A percentile compares a stretch with the other conserved stretches of the same genome.
These are phyloP conservation scores for Aplysia californica DNA, from an alignment of 1,140 invertebrate genomes.

Conservation along the genomic window DNA sequence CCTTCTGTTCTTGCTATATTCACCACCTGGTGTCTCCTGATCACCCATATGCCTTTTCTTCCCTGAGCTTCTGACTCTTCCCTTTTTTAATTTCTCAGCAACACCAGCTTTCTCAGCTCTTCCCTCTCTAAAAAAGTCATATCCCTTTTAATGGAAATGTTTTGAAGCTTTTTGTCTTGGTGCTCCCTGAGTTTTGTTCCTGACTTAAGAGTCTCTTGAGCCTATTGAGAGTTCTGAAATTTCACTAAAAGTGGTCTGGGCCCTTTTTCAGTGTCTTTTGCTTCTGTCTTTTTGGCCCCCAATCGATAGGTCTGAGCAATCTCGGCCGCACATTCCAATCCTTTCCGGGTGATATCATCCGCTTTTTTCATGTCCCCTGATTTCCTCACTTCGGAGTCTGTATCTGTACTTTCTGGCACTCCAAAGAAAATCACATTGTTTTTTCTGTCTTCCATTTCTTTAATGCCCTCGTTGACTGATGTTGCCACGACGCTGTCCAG, in stretches of 20 bases:
- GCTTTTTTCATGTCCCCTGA: background rate
- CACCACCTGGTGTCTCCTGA: no score
- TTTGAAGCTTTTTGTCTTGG: no score
- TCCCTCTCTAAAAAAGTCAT: no score
- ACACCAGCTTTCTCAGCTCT: no score
- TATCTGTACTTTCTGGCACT: background rate
- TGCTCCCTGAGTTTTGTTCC: no score
- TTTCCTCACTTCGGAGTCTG: background rate
- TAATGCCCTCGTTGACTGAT: background rate
- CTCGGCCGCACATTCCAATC: background rate
- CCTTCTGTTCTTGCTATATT: no score
- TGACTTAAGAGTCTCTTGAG: no score
- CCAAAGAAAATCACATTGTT: background rate
- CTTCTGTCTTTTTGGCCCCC: background rate
- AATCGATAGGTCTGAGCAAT: background rate
- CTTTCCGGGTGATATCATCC: background rate
- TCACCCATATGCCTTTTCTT: no score
- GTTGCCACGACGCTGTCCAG: background rate
- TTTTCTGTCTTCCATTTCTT: background rate
- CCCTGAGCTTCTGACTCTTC: no score
- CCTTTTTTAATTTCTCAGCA: no score
- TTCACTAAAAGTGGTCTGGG: background rate
- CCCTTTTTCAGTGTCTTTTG: background rate
- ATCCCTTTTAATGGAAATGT: no score
- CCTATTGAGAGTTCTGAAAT: no score